Conservation (phyloP, 2,888 invertebrate genomes). For the Machimus atricapillus region DNA sequence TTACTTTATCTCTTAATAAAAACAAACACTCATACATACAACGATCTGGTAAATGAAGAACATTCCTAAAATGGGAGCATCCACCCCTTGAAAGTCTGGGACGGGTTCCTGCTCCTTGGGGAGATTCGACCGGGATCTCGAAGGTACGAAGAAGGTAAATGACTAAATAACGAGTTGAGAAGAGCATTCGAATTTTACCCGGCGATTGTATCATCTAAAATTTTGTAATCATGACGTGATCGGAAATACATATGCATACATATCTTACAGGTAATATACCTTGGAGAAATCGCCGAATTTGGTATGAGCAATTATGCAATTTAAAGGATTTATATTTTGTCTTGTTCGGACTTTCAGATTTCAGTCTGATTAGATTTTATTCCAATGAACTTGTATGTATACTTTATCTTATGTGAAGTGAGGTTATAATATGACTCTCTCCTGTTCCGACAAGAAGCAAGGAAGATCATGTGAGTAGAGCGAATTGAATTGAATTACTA, state of each 20-base stretch:
- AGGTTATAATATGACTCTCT: no score
- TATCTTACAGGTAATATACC: neutral
- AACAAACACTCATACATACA: neutral
- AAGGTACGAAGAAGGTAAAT: conserved; percentile 19
- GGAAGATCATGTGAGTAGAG: no score
- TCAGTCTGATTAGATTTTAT: neutral
- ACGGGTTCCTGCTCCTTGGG: conserved; percentile 13
- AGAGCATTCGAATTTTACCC: conserved; percentile 28
- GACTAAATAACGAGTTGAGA: conserved; percentile 41
- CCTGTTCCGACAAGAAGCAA: no score
- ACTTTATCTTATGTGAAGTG: no score
- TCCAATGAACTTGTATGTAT: no score
- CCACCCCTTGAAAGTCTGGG: conserved; percentile 4
- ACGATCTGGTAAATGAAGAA: neutral
- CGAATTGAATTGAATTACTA: no score
- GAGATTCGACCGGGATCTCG: neutral
- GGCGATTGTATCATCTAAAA: neutral
- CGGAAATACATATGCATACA: neutral
- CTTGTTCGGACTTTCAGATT: neutral
- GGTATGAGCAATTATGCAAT: neutral
- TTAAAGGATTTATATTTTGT: neutral
- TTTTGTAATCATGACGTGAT: neutral
- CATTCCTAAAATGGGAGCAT: neutral
- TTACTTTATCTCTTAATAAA: conserved; percentile 35
- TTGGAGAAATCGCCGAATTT: neutral